Conservation (phyloP, 1,140 invertebrate species). For the Teleogryllus occipitalis region DNA sequence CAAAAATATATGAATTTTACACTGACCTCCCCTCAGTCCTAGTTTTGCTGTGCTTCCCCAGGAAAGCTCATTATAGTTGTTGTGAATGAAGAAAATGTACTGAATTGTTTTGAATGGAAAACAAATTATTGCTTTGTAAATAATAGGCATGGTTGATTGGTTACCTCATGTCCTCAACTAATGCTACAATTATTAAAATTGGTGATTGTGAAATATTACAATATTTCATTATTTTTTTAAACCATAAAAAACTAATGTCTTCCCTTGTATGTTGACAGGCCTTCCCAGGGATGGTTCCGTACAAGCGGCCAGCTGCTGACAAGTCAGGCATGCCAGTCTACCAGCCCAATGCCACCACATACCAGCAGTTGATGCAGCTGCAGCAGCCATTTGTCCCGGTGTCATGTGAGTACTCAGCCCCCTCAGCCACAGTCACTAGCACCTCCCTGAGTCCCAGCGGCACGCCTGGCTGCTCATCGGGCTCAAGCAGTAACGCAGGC, state of each 20-base stretch:
- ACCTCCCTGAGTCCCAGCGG: slow-evolving; percentile 24
- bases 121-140: no score
- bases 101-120: no score
- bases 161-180: no score
- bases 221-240: no score
- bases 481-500: slow-evolving; percentile 9
- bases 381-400: slow-evolving; percentile 88
- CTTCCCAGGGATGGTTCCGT: slow-evolving; percentile 88
- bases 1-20: no score
- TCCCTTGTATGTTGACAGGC: slow-evolving; percentile 51
- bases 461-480: slow-evolving; percentile 28
- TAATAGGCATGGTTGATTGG: no score
- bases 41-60: no score
- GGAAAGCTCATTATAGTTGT: no score
- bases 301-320: slow-evolving; percentile 87
- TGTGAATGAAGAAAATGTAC: no score
- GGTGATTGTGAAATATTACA: no score
- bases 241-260: background rate
- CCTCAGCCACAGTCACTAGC: slow-evolving; percentile 34
- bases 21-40: no score
- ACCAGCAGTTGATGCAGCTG: slow-evolving; percentile 91
- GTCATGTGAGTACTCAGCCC: slow-evolving; percentile 82
- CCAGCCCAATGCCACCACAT: slow-evolving; percentile 76
- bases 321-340: slow-evolving; percentile 93
- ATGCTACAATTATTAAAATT: no score